These are phyloP conservation scores for Cataglyphis cursor DNA, from an alignment of 2,888 invertebrate genomes.

Conservation along the genomic window DNA sequence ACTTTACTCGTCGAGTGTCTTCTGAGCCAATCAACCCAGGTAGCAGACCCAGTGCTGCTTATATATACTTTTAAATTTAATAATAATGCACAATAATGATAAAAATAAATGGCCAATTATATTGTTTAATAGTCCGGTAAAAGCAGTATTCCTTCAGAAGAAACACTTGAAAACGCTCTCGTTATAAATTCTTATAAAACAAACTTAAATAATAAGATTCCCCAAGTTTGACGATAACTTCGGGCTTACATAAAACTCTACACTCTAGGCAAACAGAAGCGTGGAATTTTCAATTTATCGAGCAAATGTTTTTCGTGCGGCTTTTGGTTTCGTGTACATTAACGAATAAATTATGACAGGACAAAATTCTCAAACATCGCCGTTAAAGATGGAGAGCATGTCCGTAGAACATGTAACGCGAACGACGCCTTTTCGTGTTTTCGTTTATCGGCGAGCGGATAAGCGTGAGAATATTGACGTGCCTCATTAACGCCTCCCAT, in stretches of 20 bases:
- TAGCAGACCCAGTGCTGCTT: neutral
- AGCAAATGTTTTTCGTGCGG: constrained; percentile 21
- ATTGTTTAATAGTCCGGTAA: constrained; percentile 21
- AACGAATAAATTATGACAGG: neutral
- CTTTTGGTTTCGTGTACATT: neutral
- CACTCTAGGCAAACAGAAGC: constrained; percentile 1
- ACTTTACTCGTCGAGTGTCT: constrained; percentile 12
- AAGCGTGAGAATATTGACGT: constrained; percentile 49
- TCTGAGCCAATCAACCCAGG: constrained; percentile 10
- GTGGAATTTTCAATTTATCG: constrained; percentile 40
- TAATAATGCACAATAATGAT: constrained; percentile 33
- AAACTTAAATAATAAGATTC: constrained; percentile 45
- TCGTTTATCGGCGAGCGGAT: constrained; percentile 31
- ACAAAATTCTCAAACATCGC: neutral
- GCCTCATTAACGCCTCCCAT: constrained; percentile 33
- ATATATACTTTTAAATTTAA: constrained; percentile 37
- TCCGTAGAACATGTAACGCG: neutral
- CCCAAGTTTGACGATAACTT: constrained; percentile 22
- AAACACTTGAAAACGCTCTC: neutral
- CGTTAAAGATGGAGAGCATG: neutral
- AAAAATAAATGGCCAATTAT: constrained; percentile 43
- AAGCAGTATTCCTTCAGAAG: constrained; percentile 1
- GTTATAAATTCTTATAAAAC: constrained; percentile 39
- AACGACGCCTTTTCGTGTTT: neutral
- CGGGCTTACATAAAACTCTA: constrained; percentile 29